Conservation (phyloP, 2,888 invertebrate species). For the Watsonalla binaria region DNA sequence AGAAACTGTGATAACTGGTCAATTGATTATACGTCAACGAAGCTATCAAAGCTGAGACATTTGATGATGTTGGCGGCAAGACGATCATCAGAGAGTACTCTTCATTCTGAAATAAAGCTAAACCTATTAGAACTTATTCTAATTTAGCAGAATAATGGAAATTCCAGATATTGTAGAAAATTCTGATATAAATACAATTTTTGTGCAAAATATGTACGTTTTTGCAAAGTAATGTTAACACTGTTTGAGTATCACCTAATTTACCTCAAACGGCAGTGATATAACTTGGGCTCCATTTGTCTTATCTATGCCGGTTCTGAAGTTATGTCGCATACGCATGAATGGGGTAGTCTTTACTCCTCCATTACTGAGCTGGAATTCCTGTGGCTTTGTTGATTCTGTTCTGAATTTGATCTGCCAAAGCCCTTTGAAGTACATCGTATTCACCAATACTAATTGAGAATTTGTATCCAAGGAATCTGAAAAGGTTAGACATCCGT, state of each 20-base stretch:
- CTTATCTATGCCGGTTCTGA: conserved; percentile 73
- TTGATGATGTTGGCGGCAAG: conserved; percentile 48
- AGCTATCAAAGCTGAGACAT: conserved; percentile 38
- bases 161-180: no score
- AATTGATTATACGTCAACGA: conserved; percentile 45
- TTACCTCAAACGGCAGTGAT: conserved; percentile 82
- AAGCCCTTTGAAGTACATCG: conserved; percentile 85
- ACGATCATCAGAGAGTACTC: conserved; percentile 70
- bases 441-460: conserved; percentile 82
- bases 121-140: no score
- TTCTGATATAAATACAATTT: no score
- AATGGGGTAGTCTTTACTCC: conserved; percentile 68
- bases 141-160: no score
- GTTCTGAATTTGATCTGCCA: conserved; percentile 83
- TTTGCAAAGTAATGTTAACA: no score
- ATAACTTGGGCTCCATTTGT: conserved; percentile 78
- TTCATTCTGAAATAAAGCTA: conserved; percentile 46
- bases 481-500: conserved; percentile 33
- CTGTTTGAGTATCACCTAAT: neutral
- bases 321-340: conserved; percentile 80
- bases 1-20: conserved; percentile 40
- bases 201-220: no score
- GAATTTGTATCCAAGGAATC: conserved; percentile 72
- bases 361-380: conserved; percentile 73
- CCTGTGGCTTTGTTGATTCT: conserved; percentile 66